Percentiles rank a stretch among this genome's conserved stretches.
These are phyloP conservation scores for Ahaetulla prasina DNA, from an alignment of 2,113 vertebrate genomes.

Conservation along the genomic window DNA sequence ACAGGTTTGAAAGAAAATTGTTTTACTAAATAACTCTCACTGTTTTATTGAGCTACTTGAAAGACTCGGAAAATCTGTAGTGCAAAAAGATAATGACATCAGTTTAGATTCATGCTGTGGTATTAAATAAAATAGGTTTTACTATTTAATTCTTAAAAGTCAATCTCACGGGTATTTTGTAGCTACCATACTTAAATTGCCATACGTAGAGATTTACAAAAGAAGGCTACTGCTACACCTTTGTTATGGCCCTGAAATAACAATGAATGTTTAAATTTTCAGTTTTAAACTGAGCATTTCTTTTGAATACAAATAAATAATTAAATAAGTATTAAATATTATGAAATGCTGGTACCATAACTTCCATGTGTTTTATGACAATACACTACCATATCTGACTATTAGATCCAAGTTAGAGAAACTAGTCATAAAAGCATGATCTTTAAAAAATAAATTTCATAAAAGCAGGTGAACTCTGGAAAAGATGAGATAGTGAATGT, in stretches of 20 bases:
- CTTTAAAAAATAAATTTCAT: background rate
- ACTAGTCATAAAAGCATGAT: background rate
- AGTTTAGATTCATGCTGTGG: conserved; percentile 18
- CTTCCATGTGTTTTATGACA: background rate
- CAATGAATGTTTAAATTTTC: background rate
- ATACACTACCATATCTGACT: background rate
- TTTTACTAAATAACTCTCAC: conserved; percentile 10
- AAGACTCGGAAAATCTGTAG: conserved; percentile 28
- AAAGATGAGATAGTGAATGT: background rate
- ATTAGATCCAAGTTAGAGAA: background rate
- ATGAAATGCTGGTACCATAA: background rate
- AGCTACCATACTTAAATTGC: background rate
- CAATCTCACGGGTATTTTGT: background rate
- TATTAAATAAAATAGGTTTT: conserved; percentile 41
- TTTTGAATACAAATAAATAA: background rate
- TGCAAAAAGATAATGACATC: conserved; percentile 4
- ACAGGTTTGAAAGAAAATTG: conserved; percentile 13
- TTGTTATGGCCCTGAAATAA: background rate
- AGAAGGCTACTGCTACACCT: background rate
- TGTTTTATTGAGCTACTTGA: conserved; percentile 34
- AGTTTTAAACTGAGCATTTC: background rate
- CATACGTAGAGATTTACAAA: background rate
- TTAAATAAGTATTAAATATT: background rate
- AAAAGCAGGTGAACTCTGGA: background rate
- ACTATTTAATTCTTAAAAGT: background rate